Evolutionary conservation across 2,113 vertebrate species (phyloP).

Genomic region (Lophius piscatorius): DNA sequence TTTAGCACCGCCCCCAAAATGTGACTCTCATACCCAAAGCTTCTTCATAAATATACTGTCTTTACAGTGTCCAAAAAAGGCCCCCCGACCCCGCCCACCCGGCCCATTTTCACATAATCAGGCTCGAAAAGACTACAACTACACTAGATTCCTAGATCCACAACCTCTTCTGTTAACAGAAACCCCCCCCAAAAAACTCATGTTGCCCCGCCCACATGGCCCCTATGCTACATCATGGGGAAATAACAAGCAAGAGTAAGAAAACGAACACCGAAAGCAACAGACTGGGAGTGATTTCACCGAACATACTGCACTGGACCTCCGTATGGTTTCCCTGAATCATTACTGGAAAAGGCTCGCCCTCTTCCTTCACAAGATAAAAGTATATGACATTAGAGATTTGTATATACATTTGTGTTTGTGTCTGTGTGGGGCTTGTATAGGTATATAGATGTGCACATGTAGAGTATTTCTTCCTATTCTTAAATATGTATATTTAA

Average conservation of each 20-base stretch:
- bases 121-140: conserved; percentile 64
- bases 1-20: not conserved
- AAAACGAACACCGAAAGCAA: conserved; percentile 62
- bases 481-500: conserved; percentile 78
- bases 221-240: conserved; percentile 70
- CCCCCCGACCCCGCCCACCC: not conserved
- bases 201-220: conserved; percentile 51
- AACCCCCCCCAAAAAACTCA: conserved; percentile 36
- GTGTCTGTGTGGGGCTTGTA: conserved; percentile 71
- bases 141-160: conserved; percentile 61
- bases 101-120: conserved; percentile 58
- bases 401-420: conserved; percentile 75
- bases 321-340: conserved; percentile 80
- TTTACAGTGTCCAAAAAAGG: conserved; percentile 58
- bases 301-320: conserved; percentile 75
- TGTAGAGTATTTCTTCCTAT: conserved; percentile 72
- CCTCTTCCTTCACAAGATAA: conserved; percentile 74
- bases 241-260: conserved; percentile 50
- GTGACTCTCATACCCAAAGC: conserved; percentile 29
- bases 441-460: conserved; percentile 75
- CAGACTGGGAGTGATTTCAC: conserved; percentile 48
- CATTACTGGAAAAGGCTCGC: conserved; percentile 72
- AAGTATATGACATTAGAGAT: conserved; percentile 78
- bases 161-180: conserved; percentile 52
- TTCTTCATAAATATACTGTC: conserved; percentile 67